A percentile compares a stretch with the other conserved stretches of the same genome.
Conservation (phyloP, 2,113 vertebrate species). For the Pogona vitticeps region DNA sequence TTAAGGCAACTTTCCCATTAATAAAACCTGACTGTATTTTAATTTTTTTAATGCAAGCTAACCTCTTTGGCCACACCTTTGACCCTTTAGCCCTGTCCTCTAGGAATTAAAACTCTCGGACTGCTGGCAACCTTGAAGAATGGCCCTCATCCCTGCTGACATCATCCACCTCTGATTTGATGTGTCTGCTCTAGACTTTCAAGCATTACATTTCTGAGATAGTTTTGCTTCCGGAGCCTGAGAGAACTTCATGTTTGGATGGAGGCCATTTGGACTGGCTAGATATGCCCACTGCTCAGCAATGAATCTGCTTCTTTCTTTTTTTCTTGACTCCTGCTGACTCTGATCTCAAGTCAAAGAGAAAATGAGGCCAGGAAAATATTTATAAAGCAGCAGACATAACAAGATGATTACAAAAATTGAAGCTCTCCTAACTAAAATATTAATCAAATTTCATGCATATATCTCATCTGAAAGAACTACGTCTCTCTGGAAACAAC, state of each 20-base stretch:
- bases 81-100: too few relatives aligned
- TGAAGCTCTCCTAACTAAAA: slow-evolving; percentile 37
- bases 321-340: neutral
- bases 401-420: slow-evolving; percentile 5
- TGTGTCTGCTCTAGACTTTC: too few relatives aligned
- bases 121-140: too few relatives aligned
- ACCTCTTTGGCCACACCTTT: too few relatives aligned
- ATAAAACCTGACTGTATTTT: too few relatives aligned
- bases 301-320: neutral
- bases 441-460: slow-evolving; percentile 14
- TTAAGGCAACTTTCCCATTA: too few relatives aligned
- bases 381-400: neutral
- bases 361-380: slow-evolving; percentile 1
- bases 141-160: too few relatives aligned
- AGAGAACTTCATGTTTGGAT: neutral
- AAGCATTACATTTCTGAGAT: neutral
- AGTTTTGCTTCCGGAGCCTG: neutral
- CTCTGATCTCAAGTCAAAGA: neutral
- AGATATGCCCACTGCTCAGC: neutral
- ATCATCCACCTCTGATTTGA: too few relatives aligned
- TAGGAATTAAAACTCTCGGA: too few relatives aligned
- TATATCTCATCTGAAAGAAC: slow-evolving; percentile 24
- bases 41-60: too few relatives aligned
- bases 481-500: slow-evolving; percentile 18
- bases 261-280: neutral